Evolutionary conservation across 2,113 vertebrate species (phyloP).

Genomic region (Phyllostomus discolor): DNA sequence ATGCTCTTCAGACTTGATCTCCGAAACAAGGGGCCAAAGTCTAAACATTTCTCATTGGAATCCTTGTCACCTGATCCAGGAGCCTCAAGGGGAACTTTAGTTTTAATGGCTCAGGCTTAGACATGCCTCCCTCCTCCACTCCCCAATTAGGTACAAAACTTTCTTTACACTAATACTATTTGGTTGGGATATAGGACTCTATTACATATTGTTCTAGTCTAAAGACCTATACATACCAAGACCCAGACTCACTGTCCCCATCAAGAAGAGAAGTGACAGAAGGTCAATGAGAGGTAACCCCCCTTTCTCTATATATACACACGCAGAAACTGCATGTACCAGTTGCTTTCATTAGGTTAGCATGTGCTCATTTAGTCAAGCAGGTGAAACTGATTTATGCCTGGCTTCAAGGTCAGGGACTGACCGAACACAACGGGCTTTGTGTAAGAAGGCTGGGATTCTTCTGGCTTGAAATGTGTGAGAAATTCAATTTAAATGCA

Average conservation of each 20-base stretch:
- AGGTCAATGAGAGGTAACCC: constrained; percentile 81
- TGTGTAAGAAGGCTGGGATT: constrained; percentile 82
- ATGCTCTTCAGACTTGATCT: background rate
- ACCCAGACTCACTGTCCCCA: constrained; percentile 67
- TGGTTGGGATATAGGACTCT: background rate
- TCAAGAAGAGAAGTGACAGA: constrained; percentile 75
- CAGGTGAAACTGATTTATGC: constrained; percentile 94
- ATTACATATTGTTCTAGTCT: background rate
- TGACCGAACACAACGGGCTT: constrained; percentile 76
- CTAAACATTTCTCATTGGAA: background rate
- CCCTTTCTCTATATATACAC: constrained; percentile 71
- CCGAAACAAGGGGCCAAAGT: background rate
- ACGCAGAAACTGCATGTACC: constrained; percentile 79
- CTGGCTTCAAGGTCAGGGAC: constrained; percentile 83
- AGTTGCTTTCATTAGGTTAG: constrained; percentile 86
- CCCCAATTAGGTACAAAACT: background rate
- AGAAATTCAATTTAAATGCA: constrained; percentile 94
- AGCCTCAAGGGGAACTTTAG: background rate
- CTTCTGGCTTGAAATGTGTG: constrained; percentile 89
- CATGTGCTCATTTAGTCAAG: constrained; percentile 86
- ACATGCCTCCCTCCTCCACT: fast-evolving
- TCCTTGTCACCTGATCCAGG: background rate
- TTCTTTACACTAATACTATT: background rate
- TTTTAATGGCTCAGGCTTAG: background rate
- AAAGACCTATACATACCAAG: background rate